Evolutionary conservation across 2,113 vertebrate genomes (phyloP).

Genomic region (Leucopternis melanops): DNA sequence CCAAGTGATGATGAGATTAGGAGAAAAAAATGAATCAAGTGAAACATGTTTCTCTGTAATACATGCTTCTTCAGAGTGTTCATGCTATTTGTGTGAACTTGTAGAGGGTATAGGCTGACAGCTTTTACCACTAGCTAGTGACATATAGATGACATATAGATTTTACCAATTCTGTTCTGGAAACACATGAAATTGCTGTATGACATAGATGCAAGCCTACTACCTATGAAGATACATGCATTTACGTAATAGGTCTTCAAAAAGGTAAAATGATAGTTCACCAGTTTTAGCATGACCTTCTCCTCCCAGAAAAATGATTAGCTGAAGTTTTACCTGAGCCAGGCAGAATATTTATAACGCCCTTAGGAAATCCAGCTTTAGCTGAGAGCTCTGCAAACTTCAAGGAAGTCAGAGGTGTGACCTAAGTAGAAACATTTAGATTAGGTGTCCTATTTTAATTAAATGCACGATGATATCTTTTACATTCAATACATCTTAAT

Average conservation of each 20-base stretch:
- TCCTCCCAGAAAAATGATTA: neutral
- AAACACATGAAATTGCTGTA: neutral
- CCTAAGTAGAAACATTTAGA: conserved; percentile 61
- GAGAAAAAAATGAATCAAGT: neutral
- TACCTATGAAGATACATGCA: neutral
- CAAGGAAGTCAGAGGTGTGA: conserved; percentile 81
- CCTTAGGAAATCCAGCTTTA: conserved; percentile 79
- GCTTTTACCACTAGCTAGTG: neutral
- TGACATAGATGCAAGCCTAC: neutral
- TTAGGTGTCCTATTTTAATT: neutral
- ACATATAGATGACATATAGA: neutral
- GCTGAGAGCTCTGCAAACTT: conserved; percentile 82
- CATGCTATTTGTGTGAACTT: neutral
- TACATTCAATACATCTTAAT: neutral
- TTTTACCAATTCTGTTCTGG: neutral
- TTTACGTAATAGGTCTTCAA: neutral
- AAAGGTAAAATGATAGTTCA: neutral
- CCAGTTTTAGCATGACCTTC: neutral
- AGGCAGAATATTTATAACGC: conserved; percentile 81
- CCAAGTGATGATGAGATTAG: neutral
- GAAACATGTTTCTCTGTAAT: neutral
- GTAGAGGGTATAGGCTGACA: neutral
- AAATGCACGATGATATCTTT: neutral
- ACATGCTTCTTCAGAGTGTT: neutral
- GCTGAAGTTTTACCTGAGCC: conserved; percentile 74